phyloP scores from a whole-genome alignment of 2,797 vertebrate species.

The Anabas testudineus region DNA sequence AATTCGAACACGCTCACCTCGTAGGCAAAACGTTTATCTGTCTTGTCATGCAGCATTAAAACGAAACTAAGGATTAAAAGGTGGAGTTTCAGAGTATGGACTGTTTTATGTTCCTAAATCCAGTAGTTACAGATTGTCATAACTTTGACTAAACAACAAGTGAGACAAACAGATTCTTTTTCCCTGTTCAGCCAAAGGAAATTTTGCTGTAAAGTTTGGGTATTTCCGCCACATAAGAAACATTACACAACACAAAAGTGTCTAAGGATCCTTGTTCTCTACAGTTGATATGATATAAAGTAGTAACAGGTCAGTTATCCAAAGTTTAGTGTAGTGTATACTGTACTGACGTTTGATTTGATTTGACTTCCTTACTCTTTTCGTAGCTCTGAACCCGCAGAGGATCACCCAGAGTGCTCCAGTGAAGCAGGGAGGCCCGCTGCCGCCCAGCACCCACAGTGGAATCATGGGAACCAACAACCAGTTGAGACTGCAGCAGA shows the following conservation, averaged over 20 bases:
- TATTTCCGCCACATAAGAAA: background rate
- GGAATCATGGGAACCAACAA: slow-evolving; percentile 86
- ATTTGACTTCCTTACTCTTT: slow-evolving; percentile 27
- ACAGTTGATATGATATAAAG: background rate
- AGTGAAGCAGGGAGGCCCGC: slow-evolving; percentile 89
- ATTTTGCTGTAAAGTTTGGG: background rate
- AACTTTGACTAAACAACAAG: background rate
- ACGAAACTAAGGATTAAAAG: slow-evolving; percentile 29
- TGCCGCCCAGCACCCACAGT: slow-evolving; percentile 89
- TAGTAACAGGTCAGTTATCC: background rate
- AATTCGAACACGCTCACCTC: slow-evolving; percentile 42
- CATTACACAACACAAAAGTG: too few species aligned
- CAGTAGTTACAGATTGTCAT: background rate
- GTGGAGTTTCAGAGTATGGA: background rate
- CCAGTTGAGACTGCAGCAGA: slow-evolving; percentile 94
- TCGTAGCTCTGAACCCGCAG: slow-evolving; percentile 92
- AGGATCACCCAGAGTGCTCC: slow-evolving; percentile 95
- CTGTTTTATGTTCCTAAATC: background rate
- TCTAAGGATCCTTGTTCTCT: background rate
- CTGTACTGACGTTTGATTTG: background rate
- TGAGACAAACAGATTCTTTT: too few species aligned
- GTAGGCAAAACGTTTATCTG: slow-evolving; percentile 39
- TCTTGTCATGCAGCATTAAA: slow-evolving; percentile 55
- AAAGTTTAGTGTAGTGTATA: too few species aligned
- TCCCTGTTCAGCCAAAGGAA: background rate